Evolutionary conservation across 2,113 vertebrate species (phyloP).

Genomic region (Psittacula cyanocephala): DNA sequence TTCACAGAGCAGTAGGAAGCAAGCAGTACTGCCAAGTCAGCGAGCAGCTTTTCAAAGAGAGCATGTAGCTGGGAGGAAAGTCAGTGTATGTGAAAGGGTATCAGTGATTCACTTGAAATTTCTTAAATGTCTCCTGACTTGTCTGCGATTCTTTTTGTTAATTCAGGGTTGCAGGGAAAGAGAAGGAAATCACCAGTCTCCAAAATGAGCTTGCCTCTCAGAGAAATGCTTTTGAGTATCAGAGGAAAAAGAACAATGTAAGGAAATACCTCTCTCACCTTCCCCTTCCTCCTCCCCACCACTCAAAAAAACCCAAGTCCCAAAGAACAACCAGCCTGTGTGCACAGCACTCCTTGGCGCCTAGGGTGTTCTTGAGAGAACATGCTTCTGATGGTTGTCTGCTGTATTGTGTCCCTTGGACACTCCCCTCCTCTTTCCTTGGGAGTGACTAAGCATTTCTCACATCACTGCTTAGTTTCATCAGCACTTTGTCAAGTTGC

Average conservation of each 20-base stretch:
- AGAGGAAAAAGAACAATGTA: constrained; percentile 97
- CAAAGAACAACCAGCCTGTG: not conserved
- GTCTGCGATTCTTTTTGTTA: constrained; percentile 1
- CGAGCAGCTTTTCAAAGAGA: not conserved
- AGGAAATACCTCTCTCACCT: constrained; percentile 59
- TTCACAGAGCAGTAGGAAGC: constrained; percentile 14
- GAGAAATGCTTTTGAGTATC: constrained; percentile 87
- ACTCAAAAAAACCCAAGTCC: not conserved
- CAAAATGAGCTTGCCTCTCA: constrained; percentile 81
- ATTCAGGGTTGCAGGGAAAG: constrained; percentile 87
- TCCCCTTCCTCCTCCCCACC: not conserved
- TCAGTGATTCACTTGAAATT: not conserved
- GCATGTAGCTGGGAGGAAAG: not conserved
- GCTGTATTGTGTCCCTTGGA: not conserved
- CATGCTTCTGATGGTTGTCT: not conserved
- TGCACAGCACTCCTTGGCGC: not conserved
- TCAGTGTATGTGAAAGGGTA: not conserved
- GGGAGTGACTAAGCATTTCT: not conserved
- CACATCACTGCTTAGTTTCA: not conserved
- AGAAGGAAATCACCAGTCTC: constrained; percentile 79
- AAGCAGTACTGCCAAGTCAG: not conserved
- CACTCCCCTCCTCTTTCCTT: not conserved
- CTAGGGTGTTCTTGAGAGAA: not conserved
- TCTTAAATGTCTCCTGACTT: not conserved
- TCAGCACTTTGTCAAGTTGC: not conserved